A percentile compares a stretch with the other conserved stretches of the same genome.
These are phyloP conservation scores for Hippoglossus hippoglossus DNA, from an alignment of 2,797 vertebrate species.

Conservation along the genomic window DNA sequence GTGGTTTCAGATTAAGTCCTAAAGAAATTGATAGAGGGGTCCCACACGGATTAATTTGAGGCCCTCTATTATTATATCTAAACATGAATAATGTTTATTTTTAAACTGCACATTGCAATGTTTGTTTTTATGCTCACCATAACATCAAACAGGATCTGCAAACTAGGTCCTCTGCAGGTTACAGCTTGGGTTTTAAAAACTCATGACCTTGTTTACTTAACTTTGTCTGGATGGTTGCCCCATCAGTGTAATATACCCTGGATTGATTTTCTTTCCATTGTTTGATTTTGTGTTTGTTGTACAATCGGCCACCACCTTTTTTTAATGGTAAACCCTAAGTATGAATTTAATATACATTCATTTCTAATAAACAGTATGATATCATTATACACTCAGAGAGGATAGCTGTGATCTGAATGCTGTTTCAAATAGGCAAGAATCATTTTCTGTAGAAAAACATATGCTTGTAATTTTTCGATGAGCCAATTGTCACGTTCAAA, in stretches of 20 bases:
- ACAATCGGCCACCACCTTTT: neutral
- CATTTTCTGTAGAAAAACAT: neutral
- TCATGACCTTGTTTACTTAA: too few relatives aligned
- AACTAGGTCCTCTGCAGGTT: neutral
- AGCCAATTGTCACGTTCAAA: slow-evolving; percentile 8
- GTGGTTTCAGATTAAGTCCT: neutral
- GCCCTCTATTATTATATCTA: neutral
- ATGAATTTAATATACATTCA: neutral
- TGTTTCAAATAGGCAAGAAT: neutral
- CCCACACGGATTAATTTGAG: neutral
- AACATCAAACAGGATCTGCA: neutral
- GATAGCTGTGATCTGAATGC: neutral
- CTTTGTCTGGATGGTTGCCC: neutral
- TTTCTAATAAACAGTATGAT: neutral
- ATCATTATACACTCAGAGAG: slow-evolving; percentile 1
- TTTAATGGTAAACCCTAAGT: slow-evolving; percentile 6
- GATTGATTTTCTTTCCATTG: neutral
- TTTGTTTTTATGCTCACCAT: neutral
- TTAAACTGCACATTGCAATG: neutral
- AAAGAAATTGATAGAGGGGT: neutral
- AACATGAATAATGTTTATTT: too few relatives aligned
- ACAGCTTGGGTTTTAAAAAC: neutral
- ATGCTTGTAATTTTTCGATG: neutral
- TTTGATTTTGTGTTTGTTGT: slow-evolving; percentile 21
- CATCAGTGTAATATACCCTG: neutral